Evolutionary conservation across 2,113 vertebrate genomes (phyloP).

Genomic region (Egretta garzetta): DNA sequence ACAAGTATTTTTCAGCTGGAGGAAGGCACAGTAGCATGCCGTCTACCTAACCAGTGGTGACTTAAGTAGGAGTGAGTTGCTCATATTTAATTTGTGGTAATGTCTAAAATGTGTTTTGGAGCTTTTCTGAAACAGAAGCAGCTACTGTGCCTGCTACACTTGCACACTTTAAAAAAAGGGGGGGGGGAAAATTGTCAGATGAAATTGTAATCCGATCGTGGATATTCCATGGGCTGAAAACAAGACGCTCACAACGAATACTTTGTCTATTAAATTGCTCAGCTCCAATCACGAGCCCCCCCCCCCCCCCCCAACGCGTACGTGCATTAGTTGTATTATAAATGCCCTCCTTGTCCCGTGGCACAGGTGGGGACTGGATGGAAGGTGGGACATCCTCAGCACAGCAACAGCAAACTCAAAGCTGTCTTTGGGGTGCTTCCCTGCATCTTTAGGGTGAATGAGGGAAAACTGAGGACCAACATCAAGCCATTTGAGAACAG

Average conservation of each 20-base stretch:
- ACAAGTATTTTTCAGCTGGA: background rate
- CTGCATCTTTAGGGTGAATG: background rate
- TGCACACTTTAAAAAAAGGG: background rate
- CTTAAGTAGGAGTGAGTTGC: background rate
- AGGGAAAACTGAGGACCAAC: background rate
- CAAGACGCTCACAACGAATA: background rate
- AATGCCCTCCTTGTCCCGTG: accelerated
- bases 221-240: background rate
- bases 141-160: background rate
- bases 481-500: background rate
- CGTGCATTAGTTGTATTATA: accelerated
- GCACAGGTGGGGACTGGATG: background rate
- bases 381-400: background rate
- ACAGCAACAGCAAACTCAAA: background rate
- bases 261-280: background rate
- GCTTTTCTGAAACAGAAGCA: background rate
- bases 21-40: background rate
- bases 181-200: background rate
- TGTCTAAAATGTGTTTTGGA: background rate
- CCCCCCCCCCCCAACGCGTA: accelerated
- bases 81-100: background rate
- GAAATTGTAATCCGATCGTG: background rate
- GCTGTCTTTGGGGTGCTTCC: background rate
- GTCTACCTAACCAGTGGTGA: background rate
- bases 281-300: accelerated